phyloP scores from a whole-genome alignment of 2,113 vertebrate genomes.

The Oryzias woworae region DNA sequence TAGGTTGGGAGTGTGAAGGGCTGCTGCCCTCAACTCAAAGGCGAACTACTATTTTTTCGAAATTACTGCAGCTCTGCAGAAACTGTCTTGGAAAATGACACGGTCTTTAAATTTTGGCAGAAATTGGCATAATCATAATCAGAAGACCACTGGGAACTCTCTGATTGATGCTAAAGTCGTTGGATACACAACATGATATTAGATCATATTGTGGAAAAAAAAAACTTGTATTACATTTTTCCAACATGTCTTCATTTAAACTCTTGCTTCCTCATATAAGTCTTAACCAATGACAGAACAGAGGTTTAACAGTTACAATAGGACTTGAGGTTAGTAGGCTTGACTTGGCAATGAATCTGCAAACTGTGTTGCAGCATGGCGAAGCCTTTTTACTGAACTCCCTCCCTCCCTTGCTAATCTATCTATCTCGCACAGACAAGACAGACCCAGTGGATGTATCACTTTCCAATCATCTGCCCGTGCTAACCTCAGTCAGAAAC shows the following conservation, averaged over 20 bases:
- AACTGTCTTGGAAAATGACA: too few species aligned
- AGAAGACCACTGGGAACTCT: too few species aligned
- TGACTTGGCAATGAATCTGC: constrained; percentile 41
- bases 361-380: constrained; percentile 23
- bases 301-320: constrained; percentile 17
- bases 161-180: not conserved
- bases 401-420: constrained; percentile 30
- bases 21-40: too few species aligned
- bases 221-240: constrained; percentile 15
- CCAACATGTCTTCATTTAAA: constrained; percentile 25
- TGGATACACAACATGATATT: constrained; percentile 6
- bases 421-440: constrained; percentile 50
- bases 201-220: constrained; percentile 16
- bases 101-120: too few species aligned
- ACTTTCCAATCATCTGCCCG: constrained; percentile 60
- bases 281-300: constrained; percentile 15
- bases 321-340: constrained; percentile 25
- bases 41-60: too few species aligned
- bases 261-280: constrained; percentile 13
- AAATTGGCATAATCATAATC: too few species aligned
- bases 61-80: too few species aligned
- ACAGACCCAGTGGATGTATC: constrained; percentile 41
- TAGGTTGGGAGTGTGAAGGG: too few species aligned
- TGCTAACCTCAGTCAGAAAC: constrained; percentile 34
- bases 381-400: constrained; percentile 32